Evolutionary conservation across 1,140 invertebrate genomes (phyloP).

Genomic region (Aethina tumida): DNA sequence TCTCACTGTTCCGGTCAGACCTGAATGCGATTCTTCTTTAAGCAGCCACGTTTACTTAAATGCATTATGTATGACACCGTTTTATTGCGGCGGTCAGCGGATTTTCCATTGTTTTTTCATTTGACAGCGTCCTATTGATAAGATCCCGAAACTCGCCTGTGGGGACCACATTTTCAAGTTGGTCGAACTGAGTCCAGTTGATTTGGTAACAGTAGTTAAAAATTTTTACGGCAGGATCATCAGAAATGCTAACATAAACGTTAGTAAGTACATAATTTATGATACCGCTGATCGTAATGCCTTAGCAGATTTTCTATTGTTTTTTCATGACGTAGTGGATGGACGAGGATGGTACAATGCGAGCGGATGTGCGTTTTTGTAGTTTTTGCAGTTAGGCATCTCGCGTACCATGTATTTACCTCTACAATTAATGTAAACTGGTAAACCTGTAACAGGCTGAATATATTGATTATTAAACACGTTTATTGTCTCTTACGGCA

Average conservation of each 20-base stretch:
- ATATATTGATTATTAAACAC: no score
- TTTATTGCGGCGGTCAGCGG: slow-evolving; percentile 15
- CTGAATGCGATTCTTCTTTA: slow-evolving; percentile 25
- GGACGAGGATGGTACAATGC: slow-evolving; percentile 9
- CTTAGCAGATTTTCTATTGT: slow-evolving; percentile 25
- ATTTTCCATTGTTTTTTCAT: slow-evolving; percentile 25
- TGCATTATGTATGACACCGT: slow-evolving; percentile 26
- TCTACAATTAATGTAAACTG: slow-evolving; percentile 20
- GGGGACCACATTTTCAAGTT: no score
- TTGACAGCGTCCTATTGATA: no score
- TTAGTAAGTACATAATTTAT: slow-evolving; percentile 28
- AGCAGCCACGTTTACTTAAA: slow-evolving; percentile 18
- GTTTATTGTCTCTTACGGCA: no score
- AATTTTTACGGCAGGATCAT: no score
- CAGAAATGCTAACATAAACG: no score
- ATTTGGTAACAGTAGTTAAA: no score
- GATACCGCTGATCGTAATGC: slow-evolving; percentile 14
- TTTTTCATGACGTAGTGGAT: slow-evolving; percentile 16
- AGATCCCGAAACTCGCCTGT: no score
- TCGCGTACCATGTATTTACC: slow-evolving; percentile 18
- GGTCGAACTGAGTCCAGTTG: no score
- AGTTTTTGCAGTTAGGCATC: slow-evolving; percentile 13
- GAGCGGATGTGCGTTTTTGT: slow-evolving; percentile 20
- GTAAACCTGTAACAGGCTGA: no score
- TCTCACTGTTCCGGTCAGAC: slow-evolving; percentile 29